A percentile compares a stretch with the other conserved stretches of the same genome.
These are phyloP conservation scores for Anguilla japonica DNA, from an alignment of 2,113 vertebrate species.

Conservation along the genomic window DNA sequence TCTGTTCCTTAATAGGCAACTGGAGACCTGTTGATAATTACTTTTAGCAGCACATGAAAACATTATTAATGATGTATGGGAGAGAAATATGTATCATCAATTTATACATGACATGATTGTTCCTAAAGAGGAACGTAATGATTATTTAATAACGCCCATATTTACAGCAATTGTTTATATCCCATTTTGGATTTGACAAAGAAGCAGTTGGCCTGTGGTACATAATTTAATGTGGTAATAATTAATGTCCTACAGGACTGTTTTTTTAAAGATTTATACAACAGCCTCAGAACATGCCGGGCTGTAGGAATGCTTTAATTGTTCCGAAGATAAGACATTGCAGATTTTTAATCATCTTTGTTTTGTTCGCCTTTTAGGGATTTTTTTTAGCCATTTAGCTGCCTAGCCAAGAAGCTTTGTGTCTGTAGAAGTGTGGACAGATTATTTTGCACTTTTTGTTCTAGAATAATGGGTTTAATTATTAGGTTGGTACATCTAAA, in stretches of 20 bases:
- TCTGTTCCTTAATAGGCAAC: neutral
- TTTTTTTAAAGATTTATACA: neutral
- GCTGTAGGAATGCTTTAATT: neutral
- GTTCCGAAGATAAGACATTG: neutral
- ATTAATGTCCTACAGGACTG: neutral
- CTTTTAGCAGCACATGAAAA: neutral
- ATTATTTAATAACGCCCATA: neutral
- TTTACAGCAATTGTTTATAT: neutral
- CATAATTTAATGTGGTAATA: constrained; percentile 1
- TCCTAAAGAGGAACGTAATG: neutral
- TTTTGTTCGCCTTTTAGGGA: neutral
- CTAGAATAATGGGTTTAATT: neutral
- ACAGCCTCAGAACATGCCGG: neutral
- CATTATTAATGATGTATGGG: neutral
- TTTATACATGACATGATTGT: neutral
- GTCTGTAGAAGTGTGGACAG: neutral
- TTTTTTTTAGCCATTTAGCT: neutral
- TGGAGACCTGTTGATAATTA: neutral
- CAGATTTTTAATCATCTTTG: neutral
- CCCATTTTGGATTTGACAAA: neutral
- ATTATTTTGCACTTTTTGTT: neutral
- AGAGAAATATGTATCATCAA: constrained; percentile 1
- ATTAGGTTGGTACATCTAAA: neutral
- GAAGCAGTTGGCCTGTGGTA: neutral
- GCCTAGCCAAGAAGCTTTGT: neutral